These are phyloP conservation scores for Leptogaster cylindrica DNA, from an alignment of 2,888 invertebrate species.

Conservation along the genomic window DNA sequence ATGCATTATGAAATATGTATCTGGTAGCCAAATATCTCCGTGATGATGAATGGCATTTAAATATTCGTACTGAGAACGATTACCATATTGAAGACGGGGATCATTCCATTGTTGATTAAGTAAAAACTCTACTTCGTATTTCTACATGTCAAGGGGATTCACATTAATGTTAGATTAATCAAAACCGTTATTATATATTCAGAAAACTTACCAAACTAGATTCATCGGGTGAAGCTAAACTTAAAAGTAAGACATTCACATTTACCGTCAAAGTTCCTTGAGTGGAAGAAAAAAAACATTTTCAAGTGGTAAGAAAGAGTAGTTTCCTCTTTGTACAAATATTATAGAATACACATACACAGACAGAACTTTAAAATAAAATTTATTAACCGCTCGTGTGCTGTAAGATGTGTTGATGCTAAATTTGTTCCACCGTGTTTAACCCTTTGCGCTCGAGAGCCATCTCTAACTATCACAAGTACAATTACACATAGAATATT, in stretches of 20 bases:
- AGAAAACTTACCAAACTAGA: conserved; percentile 86
- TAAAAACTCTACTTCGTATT: conserved; percentile 95
- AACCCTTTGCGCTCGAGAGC: no score
- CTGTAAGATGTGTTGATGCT: no score
- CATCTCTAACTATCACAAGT: no score
- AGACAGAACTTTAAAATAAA: no score
- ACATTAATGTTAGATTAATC: no score
- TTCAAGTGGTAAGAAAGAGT: no score
- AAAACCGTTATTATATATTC: no score
- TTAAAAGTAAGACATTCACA: conserved; percentile 91
- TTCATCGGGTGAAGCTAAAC: conserved; percentile 94
- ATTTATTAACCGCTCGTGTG: no score
- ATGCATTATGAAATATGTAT: conserved; percentile 96
- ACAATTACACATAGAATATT: no score
- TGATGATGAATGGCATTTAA: conserved; percentile 93
- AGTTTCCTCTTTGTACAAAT: no score
- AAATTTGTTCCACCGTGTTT: no score
- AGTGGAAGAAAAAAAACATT: conserved; percentile 59
- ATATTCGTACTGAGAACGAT: conserved; percentile 85
- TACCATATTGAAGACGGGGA: conserved; percentile 85
- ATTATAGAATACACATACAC: no score
- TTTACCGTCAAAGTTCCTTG: conserved; percentile 91
- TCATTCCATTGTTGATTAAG: conserved; percentile 94
- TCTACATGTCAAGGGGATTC: conserved; percentile 73
- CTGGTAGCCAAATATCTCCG: conserved; percentile 91